Base-by-base conservation (phyloP, 2,797 vertebrate species). In the Alca torda region DNA sequence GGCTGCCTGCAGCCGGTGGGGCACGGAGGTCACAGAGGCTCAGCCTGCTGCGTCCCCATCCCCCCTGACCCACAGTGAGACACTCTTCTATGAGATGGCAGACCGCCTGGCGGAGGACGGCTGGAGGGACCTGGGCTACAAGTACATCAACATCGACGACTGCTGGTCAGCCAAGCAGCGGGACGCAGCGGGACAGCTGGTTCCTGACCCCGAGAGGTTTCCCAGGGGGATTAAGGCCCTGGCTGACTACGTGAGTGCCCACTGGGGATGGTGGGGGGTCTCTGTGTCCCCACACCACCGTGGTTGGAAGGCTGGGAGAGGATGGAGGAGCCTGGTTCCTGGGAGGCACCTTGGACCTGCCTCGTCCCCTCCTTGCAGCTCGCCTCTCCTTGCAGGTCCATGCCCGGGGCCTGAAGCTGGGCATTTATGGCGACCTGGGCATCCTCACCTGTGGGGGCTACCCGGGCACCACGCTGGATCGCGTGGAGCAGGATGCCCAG, bases 61-160 rank as follows among this genome's bases (percentile, higher is more conserved):
- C 83, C 83, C 31, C 39, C 33, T 0, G 11, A 48, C n/a, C 28
- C 6, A 48, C 89, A 99, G 99, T 2, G 98, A 99, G 96, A 80
- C n/a, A 4, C 98, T 99, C 53, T 99, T 99, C 98, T 97, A 97
- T 2, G 99, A 99, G 88, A 99, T 99, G 99, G 99, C 99, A 0
- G 99, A 99, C 96, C 96, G 98, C 28, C 97, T 99, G 78, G 97
- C 97, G 0, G 98, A 99, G 89, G 99, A 99, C 0, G 99, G 99
- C 79, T 99, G 99, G 99, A 98, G 96, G 79, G 99, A 99, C 60
- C 98, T 99, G 45, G 99, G 99, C 93, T 99, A 99, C 4, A 25
- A 97, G 10, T 99, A 99, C 11, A 23, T 99, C 90, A 99, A 99
- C 97, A 99, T 99, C 1, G 99, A 99, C 1, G 99, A 99, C 97